phyloP scores from a whole-genome alignment of 1,140 invertebrate species.

The Cyphomyrmex costatus region DNA sequence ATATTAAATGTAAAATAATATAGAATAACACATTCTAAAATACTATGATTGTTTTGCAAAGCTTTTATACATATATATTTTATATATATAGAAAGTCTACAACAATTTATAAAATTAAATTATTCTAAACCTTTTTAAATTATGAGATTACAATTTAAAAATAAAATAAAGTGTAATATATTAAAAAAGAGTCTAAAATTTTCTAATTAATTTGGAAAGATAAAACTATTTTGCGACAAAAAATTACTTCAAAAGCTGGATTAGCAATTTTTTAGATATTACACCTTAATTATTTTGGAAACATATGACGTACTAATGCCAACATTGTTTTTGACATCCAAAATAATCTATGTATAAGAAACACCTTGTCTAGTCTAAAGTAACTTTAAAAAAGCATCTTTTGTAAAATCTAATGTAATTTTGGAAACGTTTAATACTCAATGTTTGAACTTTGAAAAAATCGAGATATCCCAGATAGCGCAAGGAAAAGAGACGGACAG shows the following conservation, averaged over 20 bases:
- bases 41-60: slow-evolving; percentile 1
- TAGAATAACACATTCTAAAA: not conserved
- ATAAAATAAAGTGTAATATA: not conserved
- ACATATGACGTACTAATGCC: too few relatives aligned
- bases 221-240: not conserved
- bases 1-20: not conserved
- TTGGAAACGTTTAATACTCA: not conserved
- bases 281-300: too few relatives aligned
- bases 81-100: not conserved
- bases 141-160: not conserved
- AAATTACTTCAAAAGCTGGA: too few relatives aligned
- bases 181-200: not conserved
- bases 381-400: too few relatives aligned
- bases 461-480: not conserved
- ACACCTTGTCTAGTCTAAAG: too few relatives aligned
- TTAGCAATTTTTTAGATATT: too few relatives aligned
- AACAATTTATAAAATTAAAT: not conserved
- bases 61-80: not conserved
- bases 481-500: not conserved
- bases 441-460: not conserved
- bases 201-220: not conserved
- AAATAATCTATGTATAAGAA: too few relatives aligned
- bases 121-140: not conserved
- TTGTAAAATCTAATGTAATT: not conserved
- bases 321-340: too few relatives aligned